These are phyloP conservation scores for Virgularia gustaviana DNA, from an alignment of 92 coral and sea anemone genomes.

Conservation along the genomic window DNA sequence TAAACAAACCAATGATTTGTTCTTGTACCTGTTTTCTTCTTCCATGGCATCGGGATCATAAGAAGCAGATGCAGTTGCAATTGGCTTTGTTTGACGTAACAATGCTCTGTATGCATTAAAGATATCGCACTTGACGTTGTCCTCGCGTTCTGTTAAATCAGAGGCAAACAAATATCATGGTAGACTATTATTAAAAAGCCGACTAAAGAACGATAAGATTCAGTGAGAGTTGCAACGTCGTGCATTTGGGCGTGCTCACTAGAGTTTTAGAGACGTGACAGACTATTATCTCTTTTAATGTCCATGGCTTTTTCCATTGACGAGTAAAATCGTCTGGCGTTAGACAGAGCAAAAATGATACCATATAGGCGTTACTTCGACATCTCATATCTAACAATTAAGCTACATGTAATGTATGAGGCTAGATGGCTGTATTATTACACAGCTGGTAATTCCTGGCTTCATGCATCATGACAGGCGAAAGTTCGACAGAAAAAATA, in stretches of 20 bases:
- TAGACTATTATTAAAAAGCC: not conserved
- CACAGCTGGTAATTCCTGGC: no score
- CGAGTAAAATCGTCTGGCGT: no score
- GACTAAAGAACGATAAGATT: not conserved
- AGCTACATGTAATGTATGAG: no score
- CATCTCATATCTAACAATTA: no score
- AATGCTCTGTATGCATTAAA: conserved; percentile 91
- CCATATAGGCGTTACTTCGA: no score
- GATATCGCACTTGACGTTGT: conserved; percentile 93
- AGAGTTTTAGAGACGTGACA: no score
- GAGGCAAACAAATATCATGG: not conserved
- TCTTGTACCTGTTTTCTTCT: conserved; percentile 86
- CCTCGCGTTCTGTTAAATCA: conserved; percentile 72
- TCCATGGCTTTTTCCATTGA: no score
- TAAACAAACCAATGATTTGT: not conserved
- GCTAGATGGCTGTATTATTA: no score
- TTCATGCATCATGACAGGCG: not conserved
- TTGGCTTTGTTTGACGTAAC: conserved; percentile 87
- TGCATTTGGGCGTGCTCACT: no score
- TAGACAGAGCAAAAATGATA: no score
- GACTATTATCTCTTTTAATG: no score
- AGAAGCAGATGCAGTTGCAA: conserved; percentile 86
- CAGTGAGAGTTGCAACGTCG: no score
- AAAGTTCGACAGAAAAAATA: not conserved
- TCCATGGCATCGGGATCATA: conserved; percentile 92